Evolutionary conservation across 2,888 invertebrate genomes (phyloP).

Genomic region (Ametastegia equiseti): DNA sequence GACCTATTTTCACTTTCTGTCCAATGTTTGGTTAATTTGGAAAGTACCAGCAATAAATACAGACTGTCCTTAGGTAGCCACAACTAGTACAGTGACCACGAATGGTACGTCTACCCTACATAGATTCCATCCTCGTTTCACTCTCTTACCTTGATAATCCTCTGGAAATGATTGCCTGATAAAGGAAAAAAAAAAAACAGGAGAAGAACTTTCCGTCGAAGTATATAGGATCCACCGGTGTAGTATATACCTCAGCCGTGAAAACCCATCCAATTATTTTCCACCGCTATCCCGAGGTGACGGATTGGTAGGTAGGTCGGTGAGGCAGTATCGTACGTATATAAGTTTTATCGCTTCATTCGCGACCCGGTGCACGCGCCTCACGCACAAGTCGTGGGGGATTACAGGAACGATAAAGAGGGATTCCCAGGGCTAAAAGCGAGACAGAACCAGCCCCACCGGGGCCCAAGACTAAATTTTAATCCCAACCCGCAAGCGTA

Average conservation of each 20-base stretch:
- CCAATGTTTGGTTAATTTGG: too few species aligned
- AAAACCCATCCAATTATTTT: conserved; percentile 41
- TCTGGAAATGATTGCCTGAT: neutral
- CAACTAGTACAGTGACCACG: too few species aligned
- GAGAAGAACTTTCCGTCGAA: conserved; percentile 2
- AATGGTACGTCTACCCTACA: too few species aligned
- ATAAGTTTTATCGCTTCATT: conserved; percentile 48
- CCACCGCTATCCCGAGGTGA: neutral
- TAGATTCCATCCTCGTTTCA: neutral
- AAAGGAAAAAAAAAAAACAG: neutral
- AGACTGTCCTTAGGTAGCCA: too few species aligned
- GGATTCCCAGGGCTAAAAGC: conserved; percentile 15
- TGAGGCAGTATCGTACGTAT: conserved; percentile 18
- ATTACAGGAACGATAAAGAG: conserved; percentile 45
- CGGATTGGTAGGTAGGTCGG: conserved; percentile 25
- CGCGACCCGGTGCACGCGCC: conserved; percentile 39
- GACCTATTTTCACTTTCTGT: too few species aligned
- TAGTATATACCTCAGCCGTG: neutral
- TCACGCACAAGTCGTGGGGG: conserved; percentile 39
- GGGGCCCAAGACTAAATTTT: conserved; percentile 30
- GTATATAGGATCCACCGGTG: neutral
- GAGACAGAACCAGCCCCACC: neutral
- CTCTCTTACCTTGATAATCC: neutral
- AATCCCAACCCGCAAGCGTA: conserved; percentile 47
- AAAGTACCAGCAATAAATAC: too few species aligned